Conservation (phyloP, 2,113 vertebrate species). For the Dipodomys merriami region DNA sequence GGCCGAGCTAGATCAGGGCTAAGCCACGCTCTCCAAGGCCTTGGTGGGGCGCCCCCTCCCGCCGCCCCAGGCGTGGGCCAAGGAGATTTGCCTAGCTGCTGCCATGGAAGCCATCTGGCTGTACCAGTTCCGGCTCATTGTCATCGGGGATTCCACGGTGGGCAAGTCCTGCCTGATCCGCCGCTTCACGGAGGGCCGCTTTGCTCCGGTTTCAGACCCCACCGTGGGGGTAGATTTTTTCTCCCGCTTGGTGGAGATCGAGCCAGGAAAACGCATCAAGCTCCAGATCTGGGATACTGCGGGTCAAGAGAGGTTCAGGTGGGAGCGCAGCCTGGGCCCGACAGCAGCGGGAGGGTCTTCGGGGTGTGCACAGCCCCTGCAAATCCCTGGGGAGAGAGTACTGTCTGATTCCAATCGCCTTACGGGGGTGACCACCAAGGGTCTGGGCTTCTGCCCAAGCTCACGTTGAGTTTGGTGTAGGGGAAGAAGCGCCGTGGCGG, state of each 20-base stretch:
- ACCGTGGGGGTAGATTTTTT: conserved; percentile 98
- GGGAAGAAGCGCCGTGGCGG: neutral
- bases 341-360: conserved; percentile 27
- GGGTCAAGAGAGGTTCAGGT: conserved; percentile 95
- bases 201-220: conserved; percentile 96
- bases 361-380: neutral
- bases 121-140: conserved; percentile 97
- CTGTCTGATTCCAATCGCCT: neutral
- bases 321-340: conserved; percentile 50
- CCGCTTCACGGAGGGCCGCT: conserved; percentile 96
- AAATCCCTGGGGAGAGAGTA: conserved; percentile 46
- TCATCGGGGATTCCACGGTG: conserved; percentile 97
- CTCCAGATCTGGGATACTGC: conserved; percentile 95
- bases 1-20: neutral
- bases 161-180: conserved; percentile 97
- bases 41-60: conserved; percentile 39
- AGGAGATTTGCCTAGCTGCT: conserved; percentile 25
- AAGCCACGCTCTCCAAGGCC: neutral
- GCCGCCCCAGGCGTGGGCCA: conserved; percentile 40
- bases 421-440: neutral
- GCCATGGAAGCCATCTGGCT: conserved; percentile 98
- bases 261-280: conserved; percentile 96
- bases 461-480: neutral
- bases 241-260: conserved; percentile 96
- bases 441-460: neutral